Evolutionary conservation across 1,140 invertebrate genomes (phyloP).

Genomic region (Glossosoma conforme): DNA sequence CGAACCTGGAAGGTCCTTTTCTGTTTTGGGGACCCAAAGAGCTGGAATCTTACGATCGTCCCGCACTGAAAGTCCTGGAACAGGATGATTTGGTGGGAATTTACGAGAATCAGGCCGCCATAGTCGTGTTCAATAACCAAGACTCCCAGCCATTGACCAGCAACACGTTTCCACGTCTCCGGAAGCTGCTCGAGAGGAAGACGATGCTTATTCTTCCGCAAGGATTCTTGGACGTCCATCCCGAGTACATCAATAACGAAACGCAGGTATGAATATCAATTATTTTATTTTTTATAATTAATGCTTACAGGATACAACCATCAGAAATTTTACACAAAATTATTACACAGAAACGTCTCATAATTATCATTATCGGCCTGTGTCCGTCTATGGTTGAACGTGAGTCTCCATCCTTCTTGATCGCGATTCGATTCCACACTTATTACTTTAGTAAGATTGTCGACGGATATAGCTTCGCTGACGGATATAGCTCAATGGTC

Average conservation of each 20-base stretch:
- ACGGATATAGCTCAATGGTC: no score
- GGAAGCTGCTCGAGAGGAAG: constrained; percentile 47
- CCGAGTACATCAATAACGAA: constrained; percentile 51
- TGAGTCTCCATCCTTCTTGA: no score
- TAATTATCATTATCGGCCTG: constrained; percentile 9
- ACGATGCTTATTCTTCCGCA: constrained; percentile 48
- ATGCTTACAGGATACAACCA: no score
- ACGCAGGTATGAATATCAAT: constrained; percentile 46
- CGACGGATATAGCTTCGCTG: no score
- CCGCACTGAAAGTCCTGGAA: constrained; percentile 45
- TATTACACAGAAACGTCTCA: no score
- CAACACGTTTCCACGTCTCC: constrained; percentile 42
- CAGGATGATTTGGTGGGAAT: constrained; percentile 46
- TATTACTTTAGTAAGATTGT: no score
- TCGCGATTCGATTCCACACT: no score
- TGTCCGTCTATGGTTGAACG: no score
- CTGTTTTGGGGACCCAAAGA: constrained; percentile 52
- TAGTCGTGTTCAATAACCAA: constrained; percentile 49
- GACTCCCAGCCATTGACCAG: constrained; percentile 43
- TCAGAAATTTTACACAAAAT: no score
- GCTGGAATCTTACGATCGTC: constrained; percentile 41
- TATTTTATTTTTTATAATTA: no score
- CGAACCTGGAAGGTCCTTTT: constrained; percentile 51
- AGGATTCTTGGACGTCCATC: constrained; percentile 50
- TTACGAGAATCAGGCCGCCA: constrained; percentile 42